A percentile compares a stretch with the other conserved stretches of the same genome.
Conservation (phyloP, 2,113 vertebrate species). For the Anseranas semipalmata region DNA sequence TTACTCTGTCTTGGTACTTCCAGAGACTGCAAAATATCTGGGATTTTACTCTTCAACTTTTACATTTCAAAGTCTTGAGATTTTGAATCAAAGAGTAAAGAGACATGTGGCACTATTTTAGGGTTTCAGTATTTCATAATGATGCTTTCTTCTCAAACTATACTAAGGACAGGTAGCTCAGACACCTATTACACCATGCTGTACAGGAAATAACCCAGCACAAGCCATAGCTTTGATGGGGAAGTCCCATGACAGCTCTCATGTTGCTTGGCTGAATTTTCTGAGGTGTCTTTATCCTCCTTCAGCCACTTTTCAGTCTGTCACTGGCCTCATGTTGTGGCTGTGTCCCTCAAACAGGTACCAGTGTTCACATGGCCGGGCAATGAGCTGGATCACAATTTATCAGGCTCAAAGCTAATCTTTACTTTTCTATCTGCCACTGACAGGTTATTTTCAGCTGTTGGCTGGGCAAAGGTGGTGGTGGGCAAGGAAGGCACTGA, state of each 20-base stretch:
- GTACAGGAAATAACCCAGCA: not conserved
- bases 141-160: not conserved
- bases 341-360: not conserved
- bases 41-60: not conserved
- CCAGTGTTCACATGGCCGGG: fast-evolving
- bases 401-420: not conserved
- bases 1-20: not conserved
- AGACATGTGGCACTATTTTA: not conserved
- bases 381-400: not conserved
- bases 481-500: not conserved
- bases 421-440: not conserved
- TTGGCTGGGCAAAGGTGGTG: not conserved
- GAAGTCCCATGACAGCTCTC: not conserved
- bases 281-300: not conserved
- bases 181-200: not conserved
- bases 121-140: not conserved
- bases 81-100: not conserved
- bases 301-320: not conserved
- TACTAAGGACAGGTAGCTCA: not conserved
- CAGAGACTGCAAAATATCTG: not conserved
- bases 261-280: not conserved
- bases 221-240: not conserved
- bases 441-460: not conserved
- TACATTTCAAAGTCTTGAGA: not conserved
- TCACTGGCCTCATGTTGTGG: fast-evolving